Evolutionary conservation across 1,140 invertebrate genomes (phyloP).

Genomic region (Conus betulinus): DNA sequence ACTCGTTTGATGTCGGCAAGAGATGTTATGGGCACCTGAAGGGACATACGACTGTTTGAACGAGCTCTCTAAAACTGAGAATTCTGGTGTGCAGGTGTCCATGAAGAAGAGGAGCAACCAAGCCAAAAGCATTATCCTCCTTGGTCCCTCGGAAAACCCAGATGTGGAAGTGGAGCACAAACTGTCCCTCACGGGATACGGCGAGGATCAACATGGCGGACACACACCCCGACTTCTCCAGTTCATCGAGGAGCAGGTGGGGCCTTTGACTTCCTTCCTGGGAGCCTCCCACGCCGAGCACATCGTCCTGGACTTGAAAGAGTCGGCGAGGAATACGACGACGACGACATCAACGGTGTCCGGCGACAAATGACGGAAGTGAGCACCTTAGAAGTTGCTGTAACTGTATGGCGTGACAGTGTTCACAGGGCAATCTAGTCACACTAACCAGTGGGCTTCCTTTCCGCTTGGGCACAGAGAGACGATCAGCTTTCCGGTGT

Average conservation of each 20-base stretch:
- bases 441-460: no score
- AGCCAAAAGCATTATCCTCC: neutral
- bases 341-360: neutral
- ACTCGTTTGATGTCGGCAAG: no score
- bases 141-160: neutral
- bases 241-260: constrained; percentile 1
- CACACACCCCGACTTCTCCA: constrained; percentile 36
- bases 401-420: no score
- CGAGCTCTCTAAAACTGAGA: no score
- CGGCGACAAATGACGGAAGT: neutral
- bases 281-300: constrained; percentile 33
- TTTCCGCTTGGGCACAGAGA: no score
- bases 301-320: neutral
- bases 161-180: neutral
- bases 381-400: neutral
- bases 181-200: constrained; percentile 32
- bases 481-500: no score
- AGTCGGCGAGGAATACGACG: neutral
- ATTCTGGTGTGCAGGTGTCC: neutral
- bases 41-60: no score
- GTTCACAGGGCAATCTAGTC: no score
- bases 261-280: constrained; percentile 15
- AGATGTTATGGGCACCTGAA: no score
- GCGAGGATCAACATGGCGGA: constrained; percentile 29
- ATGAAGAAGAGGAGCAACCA: neutral